Percentiles rank a stretch among this genome's conserved stretches.
These are phyloP conservation scores for Pentamera pediparva DNA, from an alignment of 53 echinoderm and acorn worm species.

Conservation along the genomic window DNA sequence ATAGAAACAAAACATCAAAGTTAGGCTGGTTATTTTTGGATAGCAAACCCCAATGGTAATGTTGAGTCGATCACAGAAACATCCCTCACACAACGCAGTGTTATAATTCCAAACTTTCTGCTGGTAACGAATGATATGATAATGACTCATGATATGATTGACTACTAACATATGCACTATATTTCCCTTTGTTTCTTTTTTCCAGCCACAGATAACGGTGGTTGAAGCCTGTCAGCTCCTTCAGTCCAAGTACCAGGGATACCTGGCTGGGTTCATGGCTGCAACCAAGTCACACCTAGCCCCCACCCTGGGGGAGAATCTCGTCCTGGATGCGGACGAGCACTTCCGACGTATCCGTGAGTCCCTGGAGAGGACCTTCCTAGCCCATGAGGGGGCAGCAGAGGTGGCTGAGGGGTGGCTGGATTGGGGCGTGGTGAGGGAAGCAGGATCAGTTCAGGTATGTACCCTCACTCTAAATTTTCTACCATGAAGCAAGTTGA, in stretches of 20 bases:
- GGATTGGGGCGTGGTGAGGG: not conserved
- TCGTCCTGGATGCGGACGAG: conserved; percentile 66
- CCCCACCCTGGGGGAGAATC: conserved; percentile 72
- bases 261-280: conserved; percentile 32
- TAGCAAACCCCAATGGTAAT: too few relatives aligned
- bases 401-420: not conserved
- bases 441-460: not conserved
- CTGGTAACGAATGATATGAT: too few relatives aligned
- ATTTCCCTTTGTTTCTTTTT: not conserved
- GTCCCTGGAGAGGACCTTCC: conserved; percentile 29
- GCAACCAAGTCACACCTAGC: conserved; percentile 29
- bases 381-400: not conserved
- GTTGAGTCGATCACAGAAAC: too few relatives aligned
- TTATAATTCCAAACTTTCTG: too few relatives aligned
- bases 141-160: too few relatives aligned
- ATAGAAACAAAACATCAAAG: too few relatives aligned
- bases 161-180: too few relatives aligned
- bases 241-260: conserved; percentile 50
- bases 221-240: conserved; percentile 49
- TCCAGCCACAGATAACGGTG: conserved; percentile 40
- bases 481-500: too few relatives aligned
- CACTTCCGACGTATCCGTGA: conserved; percentile 67
- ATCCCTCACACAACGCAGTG: too few relatives aligned
- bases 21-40: too few relatives aligned
- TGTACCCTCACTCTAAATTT: not conserved